Conservation (phyloP, 2,113 vertebrate species). For the Callospermophilus lateralis region DNA sequence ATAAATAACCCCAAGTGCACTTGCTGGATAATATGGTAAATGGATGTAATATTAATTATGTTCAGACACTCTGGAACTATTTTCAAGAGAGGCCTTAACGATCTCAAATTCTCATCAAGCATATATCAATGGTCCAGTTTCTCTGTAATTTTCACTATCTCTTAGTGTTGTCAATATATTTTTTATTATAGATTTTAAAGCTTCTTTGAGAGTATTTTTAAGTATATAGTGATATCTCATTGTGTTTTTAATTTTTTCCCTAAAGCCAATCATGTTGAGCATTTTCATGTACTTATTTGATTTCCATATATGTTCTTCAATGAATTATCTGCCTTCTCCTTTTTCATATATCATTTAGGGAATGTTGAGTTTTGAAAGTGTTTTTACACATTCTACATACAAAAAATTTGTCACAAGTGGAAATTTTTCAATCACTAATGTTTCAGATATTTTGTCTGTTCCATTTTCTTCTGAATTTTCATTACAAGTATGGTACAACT, state of each 20-base stretch:
- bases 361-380: not conserved
- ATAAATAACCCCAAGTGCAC: not conserved
- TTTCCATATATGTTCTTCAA: not conserved
- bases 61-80: not conserved
- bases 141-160: not conserved
- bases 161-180: not conserved
- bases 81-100: not conserved
- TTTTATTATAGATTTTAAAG: not conserved
- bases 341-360: not conserved
- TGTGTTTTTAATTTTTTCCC: not conserved
- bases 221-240: not conserved
- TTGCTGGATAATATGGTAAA: not conserved
- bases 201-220: not conserved
- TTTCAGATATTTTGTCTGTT: not conserved
- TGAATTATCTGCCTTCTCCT: not conserved
- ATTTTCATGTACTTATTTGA: not conserved
- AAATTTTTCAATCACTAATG: not conserved
- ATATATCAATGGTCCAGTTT: not conserved
- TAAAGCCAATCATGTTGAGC: not conserved
- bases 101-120: not conserved
- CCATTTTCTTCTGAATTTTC: not conserved
- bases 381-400: not conserved
- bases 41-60: no score
- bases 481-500: not conserved
- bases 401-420: not conserved